A percentile compares a stretch with the other conserved stretches of the same genome.
phyloP scores from a whole-genome alignment of 2,797 vertebrate species.

The Sebastes alutus region DNA sequence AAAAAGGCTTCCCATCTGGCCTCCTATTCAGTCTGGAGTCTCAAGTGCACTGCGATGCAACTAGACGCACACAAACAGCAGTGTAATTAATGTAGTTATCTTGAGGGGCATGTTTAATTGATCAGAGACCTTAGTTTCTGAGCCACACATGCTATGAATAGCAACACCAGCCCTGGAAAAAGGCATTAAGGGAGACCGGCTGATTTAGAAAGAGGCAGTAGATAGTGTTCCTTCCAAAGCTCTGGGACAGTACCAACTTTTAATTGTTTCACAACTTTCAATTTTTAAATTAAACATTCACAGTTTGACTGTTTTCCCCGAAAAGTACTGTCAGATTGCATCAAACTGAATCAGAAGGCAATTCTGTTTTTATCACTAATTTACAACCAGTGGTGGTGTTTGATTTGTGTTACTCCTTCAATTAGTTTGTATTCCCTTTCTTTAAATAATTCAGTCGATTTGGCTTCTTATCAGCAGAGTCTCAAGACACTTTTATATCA shows the following conservation, averaged over 20 bases:
- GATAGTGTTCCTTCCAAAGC: constrained; percentile 25
- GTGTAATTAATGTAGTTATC: constrained; percentile 72
- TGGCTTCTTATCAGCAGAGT: neutral
- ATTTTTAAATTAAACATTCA: constrained; percentile 32
- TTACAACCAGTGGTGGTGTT: neutral
- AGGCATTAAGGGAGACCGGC: neutral
- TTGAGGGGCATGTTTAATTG: constrained; percentile 70
- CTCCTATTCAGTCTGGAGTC: constrained; percentile 33
- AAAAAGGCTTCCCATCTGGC: constrained; percentile 25
- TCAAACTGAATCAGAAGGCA: constrained; percentile 5
- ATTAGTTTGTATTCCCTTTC: neutral
- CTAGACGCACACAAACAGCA: constrained; percentile 55
- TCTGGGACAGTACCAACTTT: constrained; percentile 34
- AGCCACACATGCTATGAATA: constrained; percentile 58
- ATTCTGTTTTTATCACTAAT: neutral
- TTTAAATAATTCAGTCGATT: neutral
- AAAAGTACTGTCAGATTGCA: constrained; percentile 22
- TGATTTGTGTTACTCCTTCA: neutral
- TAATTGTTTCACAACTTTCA: constrained; percentile 44
- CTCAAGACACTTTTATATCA: neutral
- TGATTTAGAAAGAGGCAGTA: constrained; percentile 18
- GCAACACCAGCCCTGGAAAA: constrained; percentile 26
- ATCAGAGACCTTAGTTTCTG: constrained; percentile 61
- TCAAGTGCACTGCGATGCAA: constrained; percentile 36
- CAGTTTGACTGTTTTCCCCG: neutral